Base-by-base conservation (phyloP, 2,888 invertebrate species). In the Yponomeuta cagnagella region DNA sequence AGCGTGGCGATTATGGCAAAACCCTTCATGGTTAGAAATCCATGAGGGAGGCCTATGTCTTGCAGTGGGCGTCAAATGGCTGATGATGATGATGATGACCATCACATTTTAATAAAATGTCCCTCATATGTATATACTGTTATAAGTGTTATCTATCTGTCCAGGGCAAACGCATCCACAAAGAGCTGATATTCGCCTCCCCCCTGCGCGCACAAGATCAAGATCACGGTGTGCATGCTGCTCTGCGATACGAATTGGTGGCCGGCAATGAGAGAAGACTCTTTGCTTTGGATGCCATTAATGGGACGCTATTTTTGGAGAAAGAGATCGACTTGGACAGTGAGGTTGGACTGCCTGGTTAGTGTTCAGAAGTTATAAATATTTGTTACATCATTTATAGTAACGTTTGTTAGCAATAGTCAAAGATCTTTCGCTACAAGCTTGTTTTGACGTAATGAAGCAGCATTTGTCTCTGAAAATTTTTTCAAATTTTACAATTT, bases 241-340 rank as follows among this genome's bases (percentile, higher is more conserved):
- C 95, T 0, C 90, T 97, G 1, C 92, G 95, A 0, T 97, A 97
- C 82, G 96, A 96, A 74, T 94, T 97, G 69, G 93, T 96, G 33
- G 93, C 96, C 2, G 97, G 97, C 1, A 97, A 97, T 79, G 97
- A 97, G 70, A 90, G 95, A 0, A 94, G 95, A 67, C 85, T 96
- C 23, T 97, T 97, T 84, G 93, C 94, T 8, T 92, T 97, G 64
- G 95, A 97, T 78, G 92, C 94, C 0, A 89, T 93, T 48, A 97
- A 96, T 76, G 97, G 96, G 0, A 93, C 95, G 0, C 85, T 98
- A 72, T 97, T 95, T 80, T 88, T 97, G 63, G 95, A 97, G 74
- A 94, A 94, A 71, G 96, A 97, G 85, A 94, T 98, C 15, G 97
- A 98, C 83, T 82, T 97, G 76, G 97, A 98, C 78, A 93, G 93